phyloP scores from a whole-genome alignment of 2,888 invertebrate species.

The Pheosia gnoma region DNA sequence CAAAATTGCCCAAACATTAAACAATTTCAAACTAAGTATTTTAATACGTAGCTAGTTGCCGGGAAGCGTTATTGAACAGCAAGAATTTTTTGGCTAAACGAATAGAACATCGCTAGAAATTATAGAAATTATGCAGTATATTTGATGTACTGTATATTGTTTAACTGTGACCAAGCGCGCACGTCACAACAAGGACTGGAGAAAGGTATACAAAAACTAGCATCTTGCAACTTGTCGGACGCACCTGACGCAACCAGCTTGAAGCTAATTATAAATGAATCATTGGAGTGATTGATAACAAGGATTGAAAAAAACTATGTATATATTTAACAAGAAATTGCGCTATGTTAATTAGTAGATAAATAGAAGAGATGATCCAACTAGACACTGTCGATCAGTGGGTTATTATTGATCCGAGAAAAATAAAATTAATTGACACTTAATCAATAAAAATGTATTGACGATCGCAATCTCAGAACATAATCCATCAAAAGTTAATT shows the following conservation, averaged over 20 bases:
- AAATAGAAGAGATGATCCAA: too few relatives aligned
- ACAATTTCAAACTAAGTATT: too few relatives aligned
- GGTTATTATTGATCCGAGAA: background rate
- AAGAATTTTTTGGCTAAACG: too few relatives aligned
- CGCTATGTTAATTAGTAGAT: too few relatives aligned
- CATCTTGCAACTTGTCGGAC: background rate
- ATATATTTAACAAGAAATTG: background rate
- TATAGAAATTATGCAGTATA: background rate
- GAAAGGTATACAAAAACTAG: conserved; percentile 4
- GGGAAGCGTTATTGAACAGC: too few relatives aligned
- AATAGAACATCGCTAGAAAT: background rate
- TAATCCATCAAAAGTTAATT: too few relatives aligned
- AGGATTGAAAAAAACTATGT: background rate
- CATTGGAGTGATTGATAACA: background rate
- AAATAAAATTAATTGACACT: background rate
- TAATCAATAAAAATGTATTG: background rate
- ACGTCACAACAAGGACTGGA: background rate
- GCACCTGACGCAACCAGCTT: background rate
- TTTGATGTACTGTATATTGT: background rate
- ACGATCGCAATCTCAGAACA: too few relatives aligned
- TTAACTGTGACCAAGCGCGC: background rate
- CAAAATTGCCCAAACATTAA: too few relatives aligned
- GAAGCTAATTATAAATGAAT: conserved; percentile 4
- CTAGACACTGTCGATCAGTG: background rate
- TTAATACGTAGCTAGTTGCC: too few relatives aligned